Conservation (phyloP, 2,797 vertebrate genomes). For the Anniella stebbinsi region DNA sequence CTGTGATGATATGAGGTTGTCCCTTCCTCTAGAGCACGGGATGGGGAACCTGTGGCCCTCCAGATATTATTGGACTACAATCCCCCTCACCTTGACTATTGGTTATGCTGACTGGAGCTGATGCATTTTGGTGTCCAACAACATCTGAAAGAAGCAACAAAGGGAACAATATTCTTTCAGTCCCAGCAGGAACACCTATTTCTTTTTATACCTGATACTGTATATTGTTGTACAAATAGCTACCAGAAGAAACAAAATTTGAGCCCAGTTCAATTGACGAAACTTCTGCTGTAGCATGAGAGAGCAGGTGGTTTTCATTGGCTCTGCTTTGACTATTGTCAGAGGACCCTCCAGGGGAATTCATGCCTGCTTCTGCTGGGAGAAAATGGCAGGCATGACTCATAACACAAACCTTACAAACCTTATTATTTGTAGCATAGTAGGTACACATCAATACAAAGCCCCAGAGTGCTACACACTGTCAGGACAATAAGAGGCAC, state of each 20-base stretch:
- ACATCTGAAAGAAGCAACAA: not conserved
- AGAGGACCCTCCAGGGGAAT: not conserved
- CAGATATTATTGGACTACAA: not conserved
- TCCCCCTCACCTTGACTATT: too few relatives aligned
- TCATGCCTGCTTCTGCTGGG: not conserved
- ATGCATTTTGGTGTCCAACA: not conserved
- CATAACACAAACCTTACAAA: constrained; percentile 6
- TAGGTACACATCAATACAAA: constrained; percentile 5
- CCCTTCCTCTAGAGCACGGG: not conserved
- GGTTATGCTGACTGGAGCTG: too few relatives aligned
- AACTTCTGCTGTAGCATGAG: not conserved
- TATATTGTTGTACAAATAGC: constrained; percentile 16
- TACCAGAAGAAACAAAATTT: constrained; percentile 30
- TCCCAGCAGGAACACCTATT: not conserved
- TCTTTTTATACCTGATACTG: constrained; percentile 30
- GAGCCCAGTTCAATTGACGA: not conserved
- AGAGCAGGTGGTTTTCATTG: not conserved
- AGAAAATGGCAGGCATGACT: constrained; percentile 27
- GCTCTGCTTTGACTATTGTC: constrained; percentile 30
- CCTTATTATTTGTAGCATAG: constrained; percentile 26
- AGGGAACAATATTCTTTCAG: constrained; percentile 52
- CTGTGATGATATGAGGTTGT: not conserved
- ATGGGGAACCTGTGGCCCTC: not conserved
- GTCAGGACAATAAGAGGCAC: constrained; percentile 22
- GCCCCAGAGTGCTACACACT: constrained; percentile 17